phyloP scores from a whole-genome alignment of 2,113 vertebrate species.

The Electrona antarctica region DNA sequence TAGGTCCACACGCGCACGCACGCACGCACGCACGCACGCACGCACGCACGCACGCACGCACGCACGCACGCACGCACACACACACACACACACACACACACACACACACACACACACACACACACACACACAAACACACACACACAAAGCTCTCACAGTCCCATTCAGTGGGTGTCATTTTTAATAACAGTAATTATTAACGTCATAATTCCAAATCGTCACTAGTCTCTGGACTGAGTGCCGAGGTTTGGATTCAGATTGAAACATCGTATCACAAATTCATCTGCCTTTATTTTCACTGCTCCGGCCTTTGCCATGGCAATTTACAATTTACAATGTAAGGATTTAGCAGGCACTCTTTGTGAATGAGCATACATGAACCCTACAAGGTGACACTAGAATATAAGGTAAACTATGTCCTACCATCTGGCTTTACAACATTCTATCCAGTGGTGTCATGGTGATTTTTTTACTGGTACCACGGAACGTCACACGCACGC shows the following conservation, averaged over 20 bases:
- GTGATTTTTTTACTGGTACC: no score
- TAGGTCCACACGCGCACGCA: slow-evolving; percentile 19
- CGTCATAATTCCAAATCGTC: slow-evolving; percentile 25
- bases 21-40: background rate
- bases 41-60: background rate
- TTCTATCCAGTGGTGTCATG: no score
- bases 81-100: slow-evolving; percentile 5
- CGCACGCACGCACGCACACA: background rate
- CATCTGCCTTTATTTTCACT: no score
- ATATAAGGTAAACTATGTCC: no score
- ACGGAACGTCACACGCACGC: no score
- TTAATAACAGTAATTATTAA: slow-evolving; percentile 40
- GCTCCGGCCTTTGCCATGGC: no score
- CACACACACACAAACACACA: slow-evolving; percentile 3
- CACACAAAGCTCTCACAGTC: no score
- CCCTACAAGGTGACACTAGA: no score
- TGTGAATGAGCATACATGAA: no score
- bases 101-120: slow-evolving; percentile 7
- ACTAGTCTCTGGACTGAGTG: slow-evolving; percentile 1
- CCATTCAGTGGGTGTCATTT: background rate
- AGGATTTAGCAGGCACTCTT: no score
- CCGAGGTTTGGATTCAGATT: slow-evolving; percentile 11
- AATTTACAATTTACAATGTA: no score
- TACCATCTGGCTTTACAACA: no score
- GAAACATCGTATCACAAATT: slow-evolving; percentile 1